Base-by-base conservation (phyloP, 2,888 invertebrate species). In the Drosophila siamana region DNA sequence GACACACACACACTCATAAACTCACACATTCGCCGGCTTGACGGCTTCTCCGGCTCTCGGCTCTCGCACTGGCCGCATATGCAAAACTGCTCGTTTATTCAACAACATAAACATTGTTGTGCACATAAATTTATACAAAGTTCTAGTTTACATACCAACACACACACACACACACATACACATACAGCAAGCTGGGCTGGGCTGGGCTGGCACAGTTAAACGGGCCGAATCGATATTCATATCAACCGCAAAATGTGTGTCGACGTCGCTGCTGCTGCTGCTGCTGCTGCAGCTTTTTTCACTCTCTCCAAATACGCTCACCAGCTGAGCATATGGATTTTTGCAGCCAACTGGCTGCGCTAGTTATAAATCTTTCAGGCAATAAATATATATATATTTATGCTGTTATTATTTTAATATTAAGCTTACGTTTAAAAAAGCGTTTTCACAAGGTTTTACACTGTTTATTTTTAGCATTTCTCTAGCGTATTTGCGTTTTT, bases 111-210 rank as follows among this genome's bases (percentile, higher is more conserved):
- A 83, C 82, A 88, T 88, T 83, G 88, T 83, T 83, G 82, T 80
- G 78, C 88, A 83, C 86, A 83, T 85, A 85, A 88, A 81, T 88
- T 86, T 81, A 86, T 84, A 88, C 87, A 84, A 83, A 83, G 88
- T 83, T 86, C 84, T 88, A 88, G 86, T 86, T 88, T 86, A 72
- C 81, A 75, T 50, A 77, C 70, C 40, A 50, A 75, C 57, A 51
- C 47, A 65, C 40, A 19, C 40, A 26, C 15, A 59, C 55, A 51
- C 55, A 60, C 11, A 43, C 63, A 52, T 38, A 55, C 44, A 36
- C 33, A 24, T 6, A 24, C 5, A 5, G 6, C 44, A 33, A n/a
- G n/a, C n/a, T 38, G 55, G 22, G 36, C 15, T 36, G 15, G 30
- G 24, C n/a, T 5, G 48, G 52, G 55, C 57, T 88, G 69, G 77